Base-by-base conservation (phyloP, 2,888 invertebrate species). In the Acrobeloides nanus region DNA sequence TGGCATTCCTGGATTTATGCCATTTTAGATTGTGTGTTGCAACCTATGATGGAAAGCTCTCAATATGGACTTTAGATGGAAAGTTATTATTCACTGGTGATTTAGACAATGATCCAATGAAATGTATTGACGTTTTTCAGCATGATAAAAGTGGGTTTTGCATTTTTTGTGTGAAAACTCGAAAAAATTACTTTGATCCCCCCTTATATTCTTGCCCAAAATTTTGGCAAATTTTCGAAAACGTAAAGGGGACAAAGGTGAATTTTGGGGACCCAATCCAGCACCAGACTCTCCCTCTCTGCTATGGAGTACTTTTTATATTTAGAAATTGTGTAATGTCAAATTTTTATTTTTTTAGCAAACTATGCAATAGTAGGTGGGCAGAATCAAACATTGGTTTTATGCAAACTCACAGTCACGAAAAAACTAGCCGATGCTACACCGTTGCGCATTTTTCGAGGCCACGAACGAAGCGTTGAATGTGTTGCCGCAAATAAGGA, bases 391-490 rank as follows among this genome's bases (percentile, higher is more conserved):
- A 55, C 62, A 6, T 29, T 68, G 23, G 57, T 57, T 10, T 35
- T 67, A 17, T 55, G 53, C 39, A 46, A 48, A 25, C 46, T 60
- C 24, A 32, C 24, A 15, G 42, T 50, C 2, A 15, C 24, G 3
- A 52, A 38, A 17, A 44, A 25, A 48, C 18, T 34, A 4, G 51
- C 42, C 15, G 42, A 43, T 32, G n/a, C 86, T 7, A 83, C 84
- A 59, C 86, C 87, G 72, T 79, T 85, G 24, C 83, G 84, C 51
- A 81, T 85, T 3, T 86, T 89, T 65, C 82, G 85, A 55, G 90
- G 93, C 0, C 95, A 97, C 74, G 87, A 89, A 58, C 82, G 89
- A 63, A 87, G 87, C 46, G 82, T 97, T 1, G 92, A 95, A 74
- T 84, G 87, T 73, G 81, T 93, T 1, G 82, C 83, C 20, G 83